Base-by-base conservation (phyloP, 2,113 vertebrate genomes). In the Fulica atra region DNA sequence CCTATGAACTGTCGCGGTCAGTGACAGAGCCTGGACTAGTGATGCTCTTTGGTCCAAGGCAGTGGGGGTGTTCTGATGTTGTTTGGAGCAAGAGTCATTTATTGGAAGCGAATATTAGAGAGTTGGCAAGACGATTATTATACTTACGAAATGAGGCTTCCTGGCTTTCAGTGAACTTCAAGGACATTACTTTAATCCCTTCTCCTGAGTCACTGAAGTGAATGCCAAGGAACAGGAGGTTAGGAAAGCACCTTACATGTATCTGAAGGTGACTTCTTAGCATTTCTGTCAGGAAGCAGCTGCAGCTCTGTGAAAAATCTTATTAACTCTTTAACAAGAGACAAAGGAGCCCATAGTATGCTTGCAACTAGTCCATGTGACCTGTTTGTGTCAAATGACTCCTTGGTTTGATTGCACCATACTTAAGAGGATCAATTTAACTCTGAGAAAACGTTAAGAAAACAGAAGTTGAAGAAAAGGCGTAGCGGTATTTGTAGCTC, bases 151-250 rank as follows among this genome's bases (percentile, higher is more conserved):
- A 78, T 28, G 19, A 78, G 24, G 66, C 56, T 70, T 78, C 51
- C n/a, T 73, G 78, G 51, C 40, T 94, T 88, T 57, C 4, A 0
- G 31, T 59, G 64, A 92, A 65, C 51, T 94, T 89, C 31, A 65
- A 70, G 21, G n/a, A 61, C 31, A 36, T 7, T n/a, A 11, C 6
- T 95, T 86, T 81, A 81, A 74, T 94, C 51, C 72, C 88, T 86
- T 72, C 72, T 74, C 84, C n/a, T 94, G 92, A 95, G 89, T 96
- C 92, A 95, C 51, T 54, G 69, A 81, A 35, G 72, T 84, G 56
- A 91, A 70, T 1, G 9, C 60, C 73, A 81, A 84, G 60, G 77
- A 93, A 44, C 29, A 64, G 56, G 51, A 86, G 53, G 69, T 50
- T 68, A 74, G 84, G 92, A 94, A 95, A 95, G 73, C 80, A 96